Evolutionary conservation across 2,113 vertebrate genomes (phyloP).

Genomic region (Tragelaphus strepsiceros): DNA sequence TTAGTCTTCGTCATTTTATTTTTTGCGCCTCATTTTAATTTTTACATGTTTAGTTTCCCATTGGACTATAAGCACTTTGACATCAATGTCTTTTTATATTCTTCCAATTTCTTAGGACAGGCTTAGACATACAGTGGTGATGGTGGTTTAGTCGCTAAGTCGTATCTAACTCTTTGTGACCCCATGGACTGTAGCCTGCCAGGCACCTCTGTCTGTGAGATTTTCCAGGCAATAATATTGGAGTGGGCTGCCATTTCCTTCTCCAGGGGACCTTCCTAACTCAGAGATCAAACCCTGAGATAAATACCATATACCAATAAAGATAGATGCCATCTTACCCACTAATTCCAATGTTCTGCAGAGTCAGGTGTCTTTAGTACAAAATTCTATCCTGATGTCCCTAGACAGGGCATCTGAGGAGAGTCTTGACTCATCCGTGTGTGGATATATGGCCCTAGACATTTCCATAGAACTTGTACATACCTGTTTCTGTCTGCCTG

Average conservation of each 20-base stretch:
- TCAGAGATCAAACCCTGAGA: not conserved
- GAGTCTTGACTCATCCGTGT: not conserved
- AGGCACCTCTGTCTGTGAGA: not conserved
- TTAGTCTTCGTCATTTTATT: not conserved
- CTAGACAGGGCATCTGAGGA: too few species aligned
- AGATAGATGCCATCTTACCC: not conserved
- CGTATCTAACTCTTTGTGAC: not conserved
- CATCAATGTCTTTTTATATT: not conserved
- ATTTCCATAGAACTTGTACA: accelerated
- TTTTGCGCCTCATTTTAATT: not conserved
- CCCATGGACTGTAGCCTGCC: not conserved
- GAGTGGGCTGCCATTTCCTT: not conserved
- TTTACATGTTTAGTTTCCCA: not conserved
- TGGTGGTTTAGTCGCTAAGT: not conserved
- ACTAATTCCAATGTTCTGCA: not conserved
- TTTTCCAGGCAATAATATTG: not conserved
- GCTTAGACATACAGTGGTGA: not conserved
- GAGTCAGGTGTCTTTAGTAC: not conserved
- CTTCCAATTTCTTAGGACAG: not conserved
- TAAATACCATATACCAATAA: not conserved
- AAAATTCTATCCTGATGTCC: not conserved
- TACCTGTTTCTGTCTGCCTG: not conserved
- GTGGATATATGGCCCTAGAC: not conserved
- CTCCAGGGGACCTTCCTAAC: not conserved
- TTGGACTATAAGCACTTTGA: too few species aligned